Evolutionary conservation across 1,140 invertebrate genomes (phyloP).

Genomic region (Aphelinus atriplicis): DNA sequence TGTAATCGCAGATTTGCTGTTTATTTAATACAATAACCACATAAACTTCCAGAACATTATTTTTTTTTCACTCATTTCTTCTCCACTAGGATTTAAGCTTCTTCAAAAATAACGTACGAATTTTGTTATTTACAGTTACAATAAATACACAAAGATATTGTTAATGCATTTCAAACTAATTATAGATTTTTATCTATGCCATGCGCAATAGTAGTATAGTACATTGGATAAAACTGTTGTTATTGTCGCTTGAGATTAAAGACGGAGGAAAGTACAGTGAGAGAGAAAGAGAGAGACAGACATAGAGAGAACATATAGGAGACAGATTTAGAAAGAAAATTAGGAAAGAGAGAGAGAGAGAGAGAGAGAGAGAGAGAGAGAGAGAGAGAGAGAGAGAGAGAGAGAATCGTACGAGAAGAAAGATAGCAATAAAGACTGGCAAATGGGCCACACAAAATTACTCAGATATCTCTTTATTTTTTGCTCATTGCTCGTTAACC

Average conservation of each 20-base stretch:
- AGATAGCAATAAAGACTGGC: not conserved
- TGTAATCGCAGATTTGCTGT: constrained; percentile 36
- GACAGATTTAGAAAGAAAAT: not conserved
- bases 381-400: too few relatives aligned
- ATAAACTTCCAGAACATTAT: constrained; percentile 6
- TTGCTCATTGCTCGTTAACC: constrained; percentile 32
- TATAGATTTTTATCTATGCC: constrained; percentile 46
- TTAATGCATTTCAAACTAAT: constrained; percentile 7
- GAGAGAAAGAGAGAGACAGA: not conserved
- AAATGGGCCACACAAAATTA: not conserved
- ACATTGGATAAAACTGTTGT: too few relatives aligned
- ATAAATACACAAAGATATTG: constrained; percentile 21
- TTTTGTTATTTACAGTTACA: constrained; percentile 32
- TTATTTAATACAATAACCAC: constrained; percentile 31
- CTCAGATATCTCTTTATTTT: constrained; percentile 35
- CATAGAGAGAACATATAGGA: not conserved
- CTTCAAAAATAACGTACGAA: constrained; percentile 41
- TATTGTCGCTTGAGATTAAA: too few relatives aligned
- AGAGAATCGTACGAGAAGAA: not conserved
- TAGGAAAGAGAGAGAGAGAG: too few relatives aligned
- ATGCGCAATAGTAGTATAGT: constrained; percentile 45
- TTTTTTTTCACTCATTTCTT: not conserved
- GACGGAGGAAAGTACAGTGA: not conserved
- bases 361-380: too few relatives aligned
- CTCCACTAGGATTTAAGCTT: constrained; percentile 12